Base-by-base conservation (phyloP, 2,888 invertebrate species). In the Poecilus cupreus region DNA sequence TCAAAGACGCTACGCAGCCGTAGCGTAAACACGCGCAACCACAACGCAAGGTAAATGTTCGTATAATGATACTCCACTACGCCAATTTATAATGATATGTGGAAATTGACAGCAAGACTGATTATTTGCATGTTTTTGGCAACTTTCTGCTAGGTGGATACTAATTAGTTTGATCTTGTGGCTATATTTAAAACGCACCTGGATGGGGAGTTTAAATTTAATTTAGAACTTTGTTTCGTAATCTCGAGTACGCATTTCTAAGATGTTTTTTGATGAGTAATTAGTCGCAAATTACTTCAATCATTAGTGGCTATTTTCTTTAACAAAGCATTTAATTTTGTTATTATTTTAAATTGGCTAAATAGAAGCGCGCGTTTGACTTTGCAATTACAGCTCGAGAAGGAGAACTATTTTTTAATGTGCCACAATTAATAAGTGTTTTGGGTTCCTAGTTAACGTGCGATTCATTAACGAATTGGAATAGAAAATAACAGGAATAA, bases 11-110 rank as follows among this genome's bases (percentile, higher is more conserved):
- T 10, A 68, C 37, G 60, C 60, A 16, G 18, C 20, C 22, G 60
- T 32, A 32, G 32, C 32, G 26, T 60, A 60, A 60, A 60, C 22
- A 22, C 26, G 11, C 60, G 24, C 22, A 6, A 32, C 32, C 32
- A 32, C 32, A 32, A 6, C 64, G 64, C 70, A 46, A 68, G 64
- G 64, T 68, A 68, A 68, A 68, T 18, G 64, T 18, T 68, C 64
- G 16, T 68, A 68, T 68, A 37, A 68, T 68, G 64, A 68, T 37
- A 37, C 54, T 54, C 20, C 22, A 13, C 32, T 10, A 60, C 51
- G 60, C 64, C 64, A 37, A 68, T 68, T 37, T 37, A 32, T 18
- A 37, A 32, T 18, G 32, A 68, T 37, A 68, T 68, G 64, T 68
- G 16, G 16, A 18, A 32, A 68, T 68, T 68, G 64, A 68, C 64